Percentiles rank a stretch among this genome's conserved stretches.
Conservation (phyloP, 2,113 vertebrate species). For the Syngnathus typhle region DNA sequence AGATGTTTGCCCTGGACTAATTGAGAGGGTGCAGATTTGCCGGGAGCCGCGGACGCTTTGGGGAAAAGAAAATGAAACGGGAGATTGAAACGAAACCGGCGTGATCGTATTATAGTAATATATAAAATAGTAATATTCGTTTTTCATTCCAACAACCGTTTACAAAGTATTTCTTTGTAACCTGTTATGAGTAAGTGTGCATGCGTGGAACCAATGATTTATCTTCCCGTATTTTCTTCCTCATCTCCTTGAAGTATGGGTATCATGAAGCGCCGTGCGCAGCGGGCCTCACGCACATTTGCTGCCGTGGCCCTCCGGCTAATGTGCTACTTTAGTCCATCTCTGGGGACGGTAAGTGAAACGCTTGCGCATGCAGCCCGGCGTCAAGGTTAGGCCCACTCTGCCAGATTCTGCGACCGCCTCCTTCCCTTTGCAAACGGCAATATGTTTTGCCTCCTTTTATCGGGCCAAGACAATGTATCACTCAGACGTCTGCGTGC, state of each 20-base stretch:
- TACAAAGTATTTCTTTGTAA: too few relatives aligned
- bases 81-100: too few relatives aligned
- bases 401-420: neutral
- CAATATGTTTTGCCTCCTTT: slow-evolving; percentile 17
- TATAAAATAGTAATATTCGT: too few relatives aligned
- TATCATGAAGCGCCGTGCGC: slow-evolving; percentile 13
- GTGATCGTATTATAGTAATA: too few relatives aligned
- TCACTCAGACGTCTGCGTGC: slow-evolving; percentile 13
- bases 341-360: slow-evolving; percentile 18
- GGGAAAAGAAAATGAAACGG: too few relatives aligned
- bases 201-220: neutral
- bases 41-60: too few relatives aligned
- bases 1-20: too few relatives aligned
- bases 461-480: slow-evolving; percentile 12
- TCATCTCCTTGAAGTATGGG: slow-evolving; percentile 12
- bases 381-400: slow-evolving; percentile 31
- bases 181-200: neutral
- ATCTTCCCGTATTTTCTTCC: neutral
- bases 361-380: slow-evolving; percentile 18
- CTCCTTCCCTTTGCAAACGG: slow-evolving; percentile 12
- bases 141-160: too few relatives aligned
- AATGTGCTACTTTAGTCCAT: slow-evolving; percentile 21
- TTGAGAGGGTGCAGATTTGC: too few relatives aligned
- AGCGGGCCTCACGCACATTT: slow-evolving; percentile 15
- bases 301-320: slow-evolving; percentile 13